Evolutionary conservation across 2,888 invertebrate species (phyloP).

Genomic region (Labia minor): DNA sequence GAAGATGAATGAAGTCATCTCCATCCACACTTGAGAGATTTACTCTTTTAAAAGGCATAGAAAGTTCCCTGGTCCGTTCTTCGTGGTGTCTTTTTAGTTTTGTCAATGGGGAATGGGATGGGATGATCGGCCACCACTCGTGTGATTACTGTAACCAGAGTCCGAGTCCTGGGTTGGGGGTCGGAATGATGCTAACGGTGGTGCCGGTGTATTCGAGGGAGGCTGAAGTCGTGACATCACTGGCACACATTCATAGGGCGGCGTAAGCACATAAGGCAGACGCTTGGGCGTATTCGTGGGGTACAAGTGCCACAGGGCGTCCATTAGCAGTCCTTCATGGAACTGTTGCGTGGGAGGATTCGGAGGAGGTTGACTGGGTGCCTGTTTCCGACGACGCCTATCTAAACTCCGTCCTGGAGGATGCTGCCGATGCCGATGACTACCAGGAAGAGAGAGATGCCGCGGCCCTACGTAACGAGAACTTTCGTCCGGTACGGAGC

Average conservation of each 20-base stretch:
- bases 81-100: too few species aligned
- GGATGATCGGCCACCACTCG: constrained; percentile 52
- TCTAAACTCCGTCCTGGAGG: constrained; percentile 41
- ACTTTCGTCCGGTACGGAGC: constrained; percentile 23
- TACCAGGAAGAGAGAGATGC: constrained; percentile 41
- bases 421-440: constrained; percentile 39
- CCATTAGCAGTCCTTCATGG: constrained; percentile 68
- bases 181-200: constrained; percentile 30
- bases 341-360: constrained; percentile 39
- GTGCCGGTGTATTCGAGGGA: constrained; percentile 29
- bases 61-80: too few species aligned
- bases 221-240: constrained; percentile 46
- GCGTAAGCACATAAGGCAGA: constrained; percentile 27
- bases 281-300: constrained; percentile 37
- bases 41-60: too few species aligned
- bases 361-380: constrained; percentile 19
- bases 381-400: constrained; percentile 33
- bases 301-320: constrained; percentile 58
- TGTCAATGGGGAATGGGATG: constrained; percentile 26
- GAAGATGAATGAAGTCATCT: too few species aligned
- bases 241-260: constrained; percentile 57
- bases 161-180: constrained; percentile 68
- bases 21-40: too few species aligned
- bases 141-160: constrained; percentile 75
- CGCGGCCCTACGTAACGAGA: constrained; percentile 46